Base-by-base conservation (phyloP, 2,888 invertebrate species). In the Pyrrhosoma nymphula region DNA sequence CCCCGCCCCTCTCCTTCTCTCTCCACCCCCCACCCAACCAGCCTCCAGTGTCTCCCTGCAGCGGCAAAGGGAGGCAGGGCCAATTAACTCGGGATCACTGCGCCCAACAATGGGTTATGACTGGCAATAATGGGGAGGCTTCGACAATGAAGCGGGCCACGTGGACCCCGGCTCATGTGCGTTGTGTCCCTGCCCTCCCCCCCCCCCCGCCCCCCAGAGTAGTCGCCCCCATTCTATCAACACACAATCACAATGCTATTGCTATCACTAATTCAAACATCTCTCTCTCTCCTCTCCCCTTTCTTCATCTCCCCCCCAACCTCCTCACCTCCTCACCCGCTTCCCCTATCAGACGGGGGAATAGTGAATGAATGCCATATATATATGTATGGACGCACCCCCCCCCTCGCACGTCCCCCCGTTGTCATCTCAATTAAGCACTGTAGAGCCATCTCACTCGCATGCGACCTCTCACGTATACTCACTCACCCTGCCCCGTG, bases 51-150 rank as follows among this genome's bases (percentile, higher is more conserved):
- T 26, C 89, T 23, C n/a, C 89, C 56, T 26, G 26, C 56, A 35
- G n/a, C 69, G 10, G 91, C 60, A 93, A 69, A 56, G 90, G 91
- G 35, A 60, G 60, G 60, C 60, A 60, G 60, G 69, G 69, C 93
- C 93, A 93, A 93, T 93, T 93, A 93, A 93, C 93, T 69, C 39
- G 93, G 93, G 93, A 93, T 93, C 93, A 93, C 93, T 69, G 93
- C 69, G 75, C 39, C 63, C 93, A 93, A 93, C 93, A 93, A 93
- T 93, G 93, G 63, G 63, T 69, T 47, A 63, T 63, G 69, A 69
- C 39, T 39, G 93, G 93, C 69, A 93, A 93, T 93, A 93, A 93
- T 93, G 75, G 93, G 93, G 63, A 47, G 63, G 82, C 35, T n/a
- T 93, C 75, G 26, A 75, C 69, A 69, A 75, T 75, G 47, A 69